Evolutionary conservation across 2,113 vertebrate genomes (phyloP).

Genomic region (Marmota flaviventris): DNA sequence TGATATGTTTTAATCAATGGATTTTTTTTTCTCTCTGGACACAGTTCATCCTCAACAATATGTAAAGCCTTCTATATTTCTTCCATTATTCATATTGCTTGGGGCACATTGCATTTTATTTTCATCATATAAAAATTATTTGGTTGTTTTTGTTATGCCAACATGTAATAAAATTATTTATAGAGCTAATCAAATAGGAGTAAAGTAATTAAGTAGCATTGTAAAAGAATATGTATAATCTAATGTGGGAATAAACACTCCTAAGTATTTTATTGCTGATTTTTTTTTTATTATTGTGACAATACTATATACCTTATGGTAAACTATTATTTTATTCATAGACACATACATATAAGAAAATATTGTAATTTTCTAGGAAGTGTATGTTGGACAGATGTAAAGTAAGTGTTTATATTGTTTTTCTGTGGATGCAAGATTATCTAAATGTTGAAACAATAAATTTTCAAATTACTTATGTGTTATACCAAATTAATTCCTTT

Average conservation of each 20-base stretch:
- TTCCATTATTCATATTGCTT: not conserved
- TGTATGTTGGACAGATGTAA: not conserved
- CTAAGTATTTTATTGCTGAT: not conserved
- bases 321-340: not conserved
- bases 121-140: not conserved
- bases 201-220: not conserved
- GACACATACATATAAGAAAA: not conserved
- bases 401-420: not conserved
- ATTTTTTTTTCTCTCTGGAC: not conserved
- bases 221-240: too few relatives aligned
- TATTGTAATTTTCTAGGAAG: not conserved
- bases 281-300: not conserved
- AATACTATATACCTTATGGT: not conserved
- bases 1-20: not conserved
- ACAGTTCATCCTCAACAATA: not conserved
- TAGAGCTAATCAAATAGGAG: not conserved
- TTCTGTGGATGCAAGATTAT: not conserved
- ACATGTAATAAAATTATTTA: not conserved
- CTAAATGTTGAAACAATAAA: not conserved
- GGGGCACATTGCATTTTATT: not conserved
- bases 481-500: not conserved
- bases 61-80: not conserved
- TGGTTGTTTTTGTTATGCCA: not conserved
- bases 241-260: not conserved
- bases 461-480: not conserved